Evolutionary conservation across 2,888 invertebrate genomes (phyloP), one percentile per base, ranked within the genome.

Genomic region (Dysmachus trigonus): DNA sequence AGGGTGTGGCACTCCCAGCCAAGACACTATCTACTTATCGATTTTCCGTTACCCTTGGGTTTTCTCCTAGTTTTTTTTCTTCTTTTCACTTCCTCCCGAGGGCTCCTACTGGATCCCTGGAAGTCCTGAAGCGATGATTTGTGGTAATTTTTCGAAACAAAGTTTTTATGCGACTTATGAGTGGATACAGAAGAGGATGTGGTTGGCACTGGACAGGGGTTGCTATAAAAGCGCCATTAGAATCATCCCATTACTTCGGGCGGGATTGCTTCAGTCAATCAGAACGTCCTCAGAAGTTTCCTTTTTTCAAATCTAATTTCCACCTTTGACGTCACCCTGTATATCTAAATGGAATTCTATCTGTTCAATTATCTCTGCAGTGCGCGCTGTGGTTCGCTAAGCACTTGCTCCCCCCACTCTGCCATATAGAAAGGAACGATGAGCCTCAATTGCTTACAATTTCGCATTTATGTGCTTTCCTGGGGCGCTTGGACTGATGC

Each of bases 1-100:
- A 87, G 87, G 87, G 87, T 87, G 87, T 87, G 87, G 87, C 87
- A 87, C 82, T 87, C 76, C 82, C 74, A 73, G 53, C 76, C 86
- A 62, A 81, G 41, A 74, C 82, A 87, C 85, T 85, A 87, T 87
- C 87, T 85, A 81, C 62, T 85, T 87, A 85, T 85, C 85, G 85
- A 85, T 85, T 87, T 87, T 87, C 82, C 79, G 22, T 51, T 79
- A 51, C 79, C 79, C 76, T 76, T 76, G 41, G 76, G 38, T 76
- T 76, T 76, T 38, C 76, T 76, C 76, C 76, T 22, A 10, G 62
- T 62, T 62, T 74, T 53, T 53, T 51, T 22, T 2, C 1, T 62
- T 62, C 62, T 18, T 62, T 62, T 27, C 7, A 4, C 62, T 62
- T 62, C 62, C 30, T 79, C 35, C 30, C 30, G 15, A 79, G 79